These are phyloP conservation scores for Stegophylla sp. DNA, from an alignment of 2,888 invertebrate species.

Conservation along the genomic window DNA sequence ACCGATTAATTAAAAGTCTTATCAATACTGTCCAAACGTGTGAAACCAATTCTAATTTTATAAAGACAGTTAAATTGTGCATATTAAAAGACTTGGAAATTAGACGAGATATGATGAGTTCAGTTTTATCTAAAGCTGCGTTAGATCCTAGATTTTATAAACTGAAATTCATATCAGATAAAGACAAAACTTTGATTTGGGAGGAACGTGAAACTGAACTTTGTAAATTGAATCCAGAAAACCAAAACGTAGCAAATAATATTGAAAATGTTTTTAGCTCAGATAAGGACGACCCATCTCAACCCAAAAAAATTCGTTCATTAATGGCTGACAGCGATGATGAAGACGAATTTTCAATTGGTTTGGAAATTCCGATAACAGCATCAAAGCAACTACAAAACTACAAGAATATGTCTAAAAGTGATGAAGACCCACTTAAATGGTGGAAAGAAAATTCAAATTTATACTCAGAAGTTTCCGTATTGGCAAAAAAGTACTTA, in stretches of 20 bases:
- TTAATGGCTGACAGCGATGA: background rate
- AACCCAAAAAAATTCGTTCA: background rate
- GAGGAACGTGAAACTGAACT: background rate
- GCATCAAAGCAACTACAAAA: too few species aligned
- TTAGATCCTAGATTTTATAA: background rate
- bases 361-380: background rate
- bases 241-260: background rate
- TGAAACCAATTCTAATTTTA: constrained; percentile 18
- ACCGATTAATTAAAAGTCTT: constrained; percentile 11
- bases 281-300: background rate
- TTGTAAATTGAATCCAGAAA: background rate
- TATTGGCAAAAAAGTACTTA: constrained; percentile 21
- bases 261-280: background rate
- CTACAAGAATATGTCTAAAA: background rate
- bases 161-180: background rate
- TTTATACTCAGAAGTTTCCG: background rate
- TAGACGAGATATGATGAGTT: constrained; percentile 16
- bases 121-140: constrained; percentile 13
- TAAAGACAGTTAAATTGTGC: constrained; percentile 15
- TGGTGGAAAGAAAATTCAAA: constrained; percentile 1
- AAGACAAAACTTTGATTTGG: background rate
- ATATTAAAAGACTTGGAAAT: constrained; percentile 9
- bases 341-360: background rate
- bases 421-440: background rate
- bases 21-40: background rate